Conservation (phyloP, 2,888 invertebrate species). For the Cremastinae sp. region DNA sequence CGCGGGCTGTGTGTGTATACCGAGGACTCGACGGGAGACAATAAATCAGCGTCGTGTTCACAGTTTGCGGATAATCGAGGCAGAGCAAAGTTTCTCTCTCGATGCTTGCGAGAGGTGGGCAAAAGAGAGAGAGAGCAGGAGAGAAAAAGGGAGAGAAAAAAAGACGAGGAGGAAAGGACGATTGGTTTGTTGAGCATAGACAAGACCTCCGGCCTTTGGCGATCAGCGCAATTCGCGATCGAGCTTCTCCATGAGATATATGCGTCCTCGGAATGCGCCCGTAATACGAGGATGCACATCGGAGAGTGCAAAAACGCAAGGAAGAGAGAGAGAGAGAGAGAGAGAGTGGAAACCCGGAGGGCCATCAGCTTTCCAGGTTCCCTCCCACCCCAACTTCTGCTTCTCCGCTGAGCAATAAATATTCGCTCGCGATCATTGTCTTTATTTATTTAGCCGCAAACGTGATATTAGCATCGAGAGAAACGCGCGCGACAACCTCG, state of each 20-base stretch:
- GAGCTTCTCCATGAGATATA: constrained; percentile 46
- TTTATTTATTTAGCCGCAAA: neutral
- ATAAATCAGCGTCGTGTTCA: constrained; percentile 73
- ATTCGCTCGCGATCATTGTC: constrained; percentile 35
- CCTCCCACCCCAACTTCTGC: constrained; percentile 5
- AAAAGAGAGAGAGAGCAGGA: constrained; percentile 46
- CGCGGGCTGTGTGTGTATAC: constrained; percentile 25
- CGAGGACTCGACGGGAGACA: constrained; percentile 61
- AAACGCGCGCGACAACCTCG: too few species aligned
- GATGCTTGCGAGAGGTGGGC: constrained; percentile 21
- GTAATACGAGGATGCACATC: constrained; percentile 63
- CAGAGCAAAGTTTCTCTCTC: constrained; percentile 36
- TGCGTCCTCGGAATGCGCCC: constrained; percentile 62
- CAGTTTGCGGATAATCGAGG: constrained; percentile 68
- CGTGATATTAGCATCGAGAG: neutral
- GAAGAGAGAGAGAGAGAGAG: constrained; percentile 18
- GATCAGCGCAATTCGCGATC: constrained; percentile 51
- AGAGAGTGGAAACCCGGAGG: constrained; percentile 32
- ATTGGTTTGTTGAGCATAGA: constrained; percentile 40
- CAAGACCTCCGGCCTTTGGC: constrained; percentile 59
- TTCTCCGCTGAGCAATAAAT: constrained; percentile 14
- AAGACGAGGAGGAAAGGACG: constrained; percentile 8
- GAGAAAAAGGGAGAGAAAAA: constrained; percentile 21
- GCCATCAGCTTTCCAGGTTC: constrained; percentile 27
- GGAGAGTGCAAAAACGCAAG: constrained; percentile 45